Evolutionary conservation across 64 coral and sea anemone genomes (phyloP), one percentile per base, ranked within the genome.

Genomic region (Montipora sp.): DNA sequence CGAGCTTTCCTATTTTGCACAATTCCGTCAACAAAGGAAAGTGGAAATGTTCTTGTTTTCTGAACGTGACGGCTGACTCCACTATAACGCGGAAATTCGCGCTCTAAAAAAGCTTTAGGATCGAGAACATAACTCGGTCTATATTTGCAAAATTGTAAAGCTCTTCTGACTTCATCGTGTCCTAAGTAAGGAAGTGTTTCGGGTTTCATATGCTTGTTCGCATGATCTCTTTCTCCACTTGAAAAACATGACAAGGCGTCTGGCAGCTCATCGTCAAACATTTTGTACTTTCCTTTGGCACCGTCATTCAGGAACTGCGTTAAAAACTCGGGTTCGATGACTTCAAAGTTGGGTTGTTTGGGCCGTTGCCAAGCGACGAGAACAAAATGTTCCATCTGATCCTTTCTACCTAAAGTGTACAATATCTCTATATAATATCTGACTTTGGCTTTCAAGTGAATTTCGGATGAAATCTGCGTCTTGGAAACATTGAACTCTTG

Each of bases 381-480:
- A 59, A 81, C 8, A 43, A 81, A 81, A 1, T 60, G 59, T 36
- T 81, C 51, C 8, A 8, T 3, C 15, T 81, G 4, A 4, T 3
- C 3, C 14, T 59, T 5, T 43, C 10, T 51, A 16, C 75, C 47
- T 16, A 49, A 7, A 18, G 75, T 78, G 27, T 81, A 61, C 11
- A 59, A 60, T 81, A 59, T 61, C 55, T 81, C 79, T 36, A 63
- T 61, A 18, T 81, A 81, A 53, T 81, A 81, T 59, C 57, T 53
- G 8, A 13, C 51, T 60, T 53, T 49, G 16, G 75, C 75, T 78
- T 78, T 78, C 46, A 78, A 16, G 49, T 78, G 47, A 50, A 78
- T 78, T 78, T 3, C 47, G 6, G 75, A 47, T 78, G 75, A 78
- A n/a, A 78, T 19, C 5, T 78, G 75, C 15, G 75, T 78, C 46